Conservation (phyloP, 2,888 invertebrate genomes). For the Lithophane semibrunnea region DNA sequence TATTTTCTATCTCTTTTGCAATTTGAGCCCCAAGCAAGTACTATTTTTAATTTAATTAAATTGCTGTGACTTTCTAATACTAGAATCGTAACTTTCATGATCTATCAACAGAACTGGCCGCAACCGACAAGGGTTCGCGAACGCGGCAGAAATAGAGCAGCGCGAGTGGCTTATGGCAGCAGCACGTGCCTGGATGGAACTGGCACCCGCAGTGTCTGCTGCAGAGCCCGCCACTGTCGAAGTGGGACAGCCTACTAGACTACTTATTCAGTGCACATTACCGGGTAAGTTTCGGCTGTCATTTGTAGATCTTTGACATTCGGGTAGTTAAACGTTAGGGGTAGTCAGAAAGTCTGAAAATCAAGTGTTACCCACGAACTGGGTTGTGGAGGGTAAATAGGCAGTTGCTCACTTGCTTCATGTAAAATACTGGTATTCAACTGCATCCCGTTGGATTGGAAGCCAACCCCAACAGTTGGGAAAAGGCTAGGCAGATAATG, state of each 20-base stretch:
- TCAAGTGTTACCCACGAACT: background rate
- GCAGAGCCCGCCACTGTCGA: conserved; percentile 91
- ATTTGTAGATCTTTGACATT: background rate
- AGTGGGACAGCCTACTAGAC: conserved; percentile 93
- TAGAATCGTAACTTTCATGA: background rate
- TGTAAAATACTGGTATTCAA: too few species aligned
- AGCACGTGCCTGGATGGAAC: conserved; percentile 94
- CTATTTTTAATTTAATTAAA: background rate
- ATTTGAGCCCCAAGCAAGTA: background rate
- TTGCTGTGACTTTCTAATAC: background rate
- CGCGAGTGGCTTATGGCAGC: conserved; percentile 87
- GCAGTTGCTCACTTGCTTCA: background rate
- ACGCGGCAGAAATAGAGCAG: conserved; percentile 82
- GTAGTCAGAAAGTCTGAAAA: background rate
- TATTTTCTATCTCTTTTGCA: background rate
- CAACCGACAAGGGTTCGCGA: conserved; percentile 89
- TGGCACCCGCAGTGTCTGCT: conserved; percentile 85
- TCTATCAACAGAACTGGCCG: conserved; percentile 89
- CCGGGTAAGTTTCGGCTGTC: conserved; percentile 86
- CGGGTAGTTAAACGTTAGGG: too few species aligned
- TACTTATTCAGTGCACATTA: conserved; percentile 92
- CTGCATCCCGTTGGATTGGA: background rate
- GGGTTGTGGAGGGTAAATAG: background rate
- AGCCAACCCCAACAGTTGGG: background rate
- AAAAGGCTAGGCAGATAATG: background rate